A percentile compares a stretch with the other conserved stretches of the same genome.
Evolutionary conservation across 1,140 invertebrate genomes (phyloP).

Genomic region (Drosophila paulistorum): DNA sequence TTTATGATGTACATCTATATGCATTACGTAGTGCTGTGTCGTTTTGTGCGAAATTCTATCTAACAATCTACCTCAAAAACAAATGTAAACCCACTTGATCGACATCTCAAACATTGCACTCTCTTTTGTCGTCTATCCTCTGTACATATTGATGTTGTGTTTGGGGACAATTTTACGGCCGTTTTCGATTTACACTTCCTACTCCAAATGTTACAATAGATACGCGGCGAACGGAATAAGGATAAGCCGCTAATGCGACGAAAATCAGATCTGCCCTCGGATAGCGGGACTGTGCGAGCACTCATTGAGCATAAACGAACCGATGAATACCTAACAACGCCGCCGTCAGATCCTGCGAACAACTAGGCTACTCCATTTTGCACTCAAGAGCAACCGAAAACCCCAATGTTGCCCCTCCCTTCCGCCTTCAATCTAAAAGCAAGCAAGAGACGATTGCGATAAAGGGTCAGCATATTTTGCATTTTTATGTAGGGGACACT

Average conservation of each 20-base stretch:
- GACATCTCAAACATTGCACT: neutral
- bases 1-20: neutral
- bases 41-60: neutral
- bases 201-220: conserved; percentile 54
- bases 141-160: conserved; percentile 13
- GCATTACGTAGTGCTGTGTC: neutral
- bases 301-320: conserved; percentile 95
- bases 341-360: conserved; percentile 88
- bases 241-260: conserved; percentile 94
- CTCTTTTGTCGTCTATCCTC: too few relatives aligned
- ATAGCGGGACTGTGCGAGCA: conserved; percentile 94
- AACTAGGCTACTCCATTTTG: conserved; percentile 43
- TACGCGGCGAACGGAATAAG: conserved; percentile 85
- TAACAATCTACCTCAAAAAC: neutral
- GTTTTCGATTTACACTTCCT: conserved; percentile 54
- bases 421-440: conserved; percentile 2
- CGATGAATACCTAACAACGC: conserved; percentile 91
- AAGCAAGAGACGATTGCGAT: conserved; percentile 17
- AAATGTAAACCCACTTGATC: neutral
- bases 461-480: conserved; percentile 22
- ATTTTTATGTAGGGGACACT: conserved; percentile 5
- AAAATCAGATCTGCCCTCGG: conserved; percentile 97
- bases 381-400: conserved; percentile 20
- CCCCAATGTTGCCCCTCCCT: conserved; percentile 20
- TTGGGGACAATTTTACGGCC: conserved; percentile 38